Conservation (phyloP, 1,140 invertebrate species). For the Neotoxoptera formosana region DNA sequence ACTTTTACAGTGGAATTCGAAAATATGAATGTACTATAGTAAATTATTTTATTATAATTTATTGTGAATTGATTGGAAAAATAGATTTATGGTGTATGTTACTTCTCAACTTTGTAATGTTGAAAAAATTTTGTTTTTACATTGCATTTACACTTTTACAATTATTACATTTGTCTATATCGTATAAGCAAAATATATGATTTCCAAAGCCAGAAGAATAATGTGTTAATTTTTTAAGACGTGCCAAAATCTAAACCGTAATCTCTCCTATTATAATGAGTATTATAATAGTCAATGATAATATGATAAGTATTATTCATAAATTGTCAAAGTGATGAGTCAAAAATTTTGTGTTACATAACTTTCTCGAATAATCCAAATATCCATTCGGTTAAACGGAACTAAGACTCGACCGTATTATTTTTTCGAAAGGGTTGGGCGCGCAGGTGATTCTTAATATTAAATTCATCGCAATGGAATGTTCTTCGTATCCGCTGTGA, state of each 20-base stretch:
- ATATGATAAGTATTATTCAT: slow-evolving; percentile 3
- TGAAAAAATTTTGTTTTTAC: not conserved
- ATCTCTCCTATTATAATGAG: not conserved
- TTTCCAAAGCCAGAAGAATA: not conserved
- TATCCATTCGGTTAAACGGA: not conserved
- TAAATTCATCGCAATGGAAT: not conserved
- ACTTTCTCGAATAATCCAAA: slow-evolving; percentile 2
- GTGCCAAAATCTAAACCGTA: not conserved
- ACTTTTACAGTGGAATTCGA: not conserved
- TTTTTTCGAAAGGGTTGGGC: not conserved
- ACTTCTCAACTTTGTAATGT: not conserved
- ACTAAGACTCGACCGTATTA: not conserved
- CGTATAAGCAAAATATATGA: not conserved
- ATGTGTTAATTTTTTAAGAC: not conserved
- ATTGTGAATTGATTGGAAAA: not conserved
- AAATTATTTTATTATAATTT: not conserved
- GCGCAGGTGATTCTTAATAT: not conserved
- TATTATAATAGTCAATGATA: not conserved
- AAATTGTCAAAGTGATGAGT: not conserved
- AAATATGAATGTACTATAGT: not conserved
- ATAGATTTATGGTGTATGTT: not conserved
- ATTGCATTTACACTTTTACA: not conserved
- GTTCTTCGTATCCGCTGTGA: not conserved
- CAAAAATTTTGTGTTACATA: not conserved
- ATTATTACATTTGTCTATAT: not conserved